phyloP scores from a whole-genome alignment of 2,888 invertebrate genomes.

The Alcis repandata region DNA sequence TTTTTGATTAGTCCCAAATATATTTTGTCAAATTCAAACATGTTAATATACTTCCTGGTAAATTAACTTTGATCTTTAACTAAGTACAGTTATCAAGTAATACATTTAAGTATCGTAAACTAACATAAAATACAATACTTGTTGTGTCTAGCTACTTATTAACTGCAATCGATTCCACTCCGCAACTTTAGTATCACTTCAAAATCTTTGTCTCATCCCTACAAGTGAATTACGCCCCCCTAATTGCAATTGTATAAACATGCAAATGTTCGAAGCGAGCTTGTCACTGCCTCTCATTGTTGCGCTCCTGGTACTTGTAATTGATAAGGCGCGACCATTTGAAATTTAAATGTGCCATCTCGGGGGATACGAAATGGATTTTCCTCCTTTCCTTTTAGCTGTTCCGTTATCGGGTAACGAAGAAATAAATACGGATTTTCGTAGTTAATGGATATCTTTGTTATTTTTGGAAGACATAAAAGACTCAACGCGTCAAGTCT shows the following conservation, averaged over 20 bases:
- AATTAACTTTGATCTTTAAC: too few relatives aligned
- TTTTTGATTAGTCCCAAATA: too few relatives aligned
- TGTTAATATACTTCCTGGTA: too few relatives aligned
- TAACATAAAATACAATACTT: too few relatives aligned
- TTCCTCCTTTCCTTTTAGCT: constrained; percentile 56
- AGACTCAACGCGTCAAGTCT: constrained; percentile 8
- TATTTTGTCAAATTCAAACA: too few relatives aligned
- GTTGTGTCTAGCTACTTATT: too few relatives aligned
- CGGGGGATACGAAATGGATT: constrained; percentile 63
- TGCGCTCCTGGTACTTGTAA: constrained; percentile 78
- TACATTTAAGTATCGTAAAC: too few relatives aligned
- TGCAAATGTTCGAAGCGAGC: constrained; percentile 80
- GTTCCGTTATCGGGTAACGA: constrained; percentile 55
- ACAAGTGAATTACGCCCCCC: constrained; percentile 54
- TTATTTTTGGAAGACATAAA: constrained; percentile 27
- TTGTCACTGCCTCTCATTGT: constrained; percentile 69
- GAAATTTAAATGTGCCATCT: constrained; percentile 77
- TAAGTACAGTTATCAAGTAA: too few relatives aligned
- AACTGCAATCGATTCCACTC: background rate
- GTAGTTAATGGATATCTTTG: constrained; percentile 37
- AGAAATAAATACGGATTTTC: constrained; percentile 40
- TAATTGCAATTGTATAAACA: constrained; percentile 84
- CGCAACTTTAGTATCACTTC: background rate
- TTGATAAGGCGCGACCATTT: constrained; percentile 83
- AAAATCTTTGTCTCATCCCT: constrained; percentile 30